Evolutionary conservation across 2,797 vertebrate genomes (phyloP).

Genomic region (Sebastes minor): DNA sequence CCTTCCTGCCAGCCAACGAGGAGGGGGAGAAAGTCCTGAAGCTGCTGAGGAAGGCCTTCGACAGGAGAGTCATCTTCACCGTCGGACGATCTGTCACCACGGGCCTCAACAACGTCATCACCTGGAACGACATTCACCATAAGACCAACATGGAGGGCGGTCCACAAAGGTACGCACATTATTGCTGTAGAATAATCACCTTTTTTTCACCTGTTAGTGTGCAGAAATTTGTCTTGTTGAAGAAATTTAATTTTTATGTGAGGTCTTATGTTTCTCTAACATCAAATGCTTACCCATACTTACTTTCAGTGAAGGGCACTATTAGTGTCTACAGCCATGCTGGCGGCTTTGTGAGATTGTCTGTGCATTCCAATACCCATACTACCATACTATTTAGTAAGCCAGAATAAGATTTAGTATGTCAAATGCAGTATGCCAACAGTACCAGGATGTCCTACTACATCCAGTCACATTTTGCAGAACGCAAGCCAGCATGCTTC

Average conservation of each 20-base stretch:
- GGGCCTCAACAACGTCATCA: constrained; percentile 86
- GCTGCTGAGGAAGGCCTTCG: constrained; percentile 86
- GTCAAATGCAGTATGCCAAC: too few relatives aligned
- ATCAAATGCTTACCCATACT: not conserved
- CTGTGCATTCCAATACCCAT: too few relatives aligned
- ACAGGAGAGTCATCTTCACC: constrained; percentile 86
- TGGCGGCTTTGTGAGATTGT: not conserved
- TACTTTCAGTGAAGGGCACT: not conserved
- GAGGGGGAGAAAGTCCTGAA: constrained; percentile 87
- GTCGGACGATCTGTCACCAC: constrained; percentile 85
- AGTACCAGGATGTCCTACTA: too few relatives aligned
- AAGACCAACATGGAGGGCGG: constrained; percentile 86
- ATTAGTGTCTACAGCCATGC: not conserved
- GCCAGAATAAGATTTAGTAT: too few relatives aligned
- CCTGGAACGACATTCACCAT: constrained; percentile 89
- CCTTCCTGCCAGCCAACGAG: constrained; percentile 83
- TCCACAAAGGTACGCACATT: constrained; percentile 77
- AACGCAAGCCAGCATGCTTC: too few relatives aligned
- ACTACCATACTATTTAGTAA: too few relatives aligned
- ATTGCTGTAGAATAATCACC: not conserved
- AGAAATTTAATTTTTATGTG: not conserved
- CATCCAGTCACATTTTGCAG: too few relatives aligned
- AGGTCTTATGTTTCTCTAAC: not conserved
- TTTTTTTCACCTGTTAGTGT: not conserved
- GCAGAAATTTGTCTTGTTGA: not conserved